Evolutionary conservation across 2,888 invertebrate species (phyloP), one percentile per base, ranked within the genome.

Genomic region (Blastobasis lacticolella): DNA sequence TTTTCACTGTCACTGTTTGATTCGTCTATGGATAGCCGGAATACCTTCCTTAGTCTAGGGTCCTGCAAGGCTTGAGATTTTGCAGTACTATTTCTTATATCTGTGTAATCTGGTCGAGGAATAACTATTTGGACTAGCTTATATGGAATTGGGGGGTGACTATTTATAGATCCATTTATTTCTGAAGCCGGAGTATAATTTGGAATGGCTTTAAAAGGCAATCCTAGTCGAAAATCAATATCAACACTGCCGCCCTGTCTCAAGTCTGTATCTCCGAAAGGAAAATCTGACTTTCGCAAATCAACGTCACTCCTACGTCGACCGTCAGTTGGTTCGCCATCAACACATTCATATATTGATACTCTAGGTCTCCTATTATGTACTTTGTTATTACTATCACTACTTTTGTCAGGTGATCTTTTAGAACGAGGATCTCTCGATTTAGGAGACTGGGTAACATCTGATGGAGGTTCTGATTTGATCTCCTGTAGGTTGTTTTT

Each of bases 141-240:
- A 87, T 93, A 96, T 0, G 81, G 63, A 49, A 96, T 92, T 0
- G 94, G 93, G 0, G 92, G 91, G 73, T 96, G 95, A 45, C 94
- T 93, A 49, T 92, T 92, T 46, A 94, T 90, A 42, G 94, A 94
- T 6, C 94, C 96, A 69, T 95, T 94, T 56, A 96, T 95, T 86
- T 96, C 96, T 0, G 93, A 94, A 37, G 95, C 95, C 0, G 96
- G 95, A 9, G 93, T 91, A 72, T 95, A 95, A 62, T 94, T 92
- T n/a, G 94, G 92, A 48, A 93, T 91, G 6, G 94, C 92, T 73
- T 95, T 94, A 68, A 95, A 95, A 0, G 95, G 94, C 53, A 94
- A 75, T 37, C 90, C 90, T 61, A 94, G 79, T 37, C 95, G 90
- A 57, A 96, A 89, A 79, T 95, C 96, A 41, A 94, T 91, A 67